Evolutionary conservation across 2,797 vertebrate genomes (phyloP), one percentile per base, ranked within the genome.

Genomic region (Pseudopleuronectes americanus): DNA sequence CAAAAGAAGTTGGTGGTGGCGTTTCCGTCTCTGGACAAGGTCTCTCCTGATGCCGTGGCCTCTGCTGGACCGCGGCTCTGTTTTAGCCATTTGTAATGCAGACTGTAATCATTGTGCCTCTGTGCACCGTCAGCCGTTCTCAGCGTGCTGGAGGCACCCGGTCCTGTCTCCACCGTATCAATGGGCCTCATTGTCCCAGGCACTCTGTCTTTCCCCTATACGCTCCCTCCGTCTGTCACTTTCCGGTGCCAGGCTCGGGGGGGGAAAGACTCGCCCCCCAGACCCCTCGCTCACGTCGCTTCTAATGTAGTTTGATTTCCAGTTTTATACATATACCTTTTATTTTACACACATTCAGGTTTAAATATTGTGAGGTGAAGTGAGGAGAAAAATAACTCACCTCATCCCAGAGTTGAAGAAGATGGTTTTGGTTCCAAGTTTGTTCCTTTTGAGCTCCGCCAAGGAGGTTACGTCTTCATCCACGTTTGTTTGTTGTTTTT

Each of bases 141-240:
- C 75, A 52, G 84, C 63, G 60, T 65, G 60, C 80, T 79, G 79
- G 92, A 90, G 90, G 81, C 85, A 89, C 88, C 89, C 90, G 26
- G 86, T 87, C 83, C 90, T 80, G 83, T 92, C 93, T 92, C 90
- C 85, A 31, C 61, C 66, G 49, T 78, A 88, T 94, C 93, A 94
- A 92, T 93, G 89, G 89, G 80, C 64, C 84, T 87, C 90, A 91
- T 93, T 93, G 92, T 94, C 87, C 72, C 14, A 8, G 45, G 47
- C 64, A 81, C 77, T 85, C 86, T 79, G 85, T 84, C 81, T 80
- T 79, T 80, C 41, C 64, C 64, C 49, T 68, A 76, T 74, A 76
- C 68, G 81, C 82, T 68, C 77, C 71, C 79, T 70, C 68, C 12
- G 75, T 71, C 83, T 75, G 77, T 85, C 83, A 78, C 79, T 74